Conservation (phyloP, 2,113 vertebrate species). For the Campylorhamphus procurvoides region DNA sequence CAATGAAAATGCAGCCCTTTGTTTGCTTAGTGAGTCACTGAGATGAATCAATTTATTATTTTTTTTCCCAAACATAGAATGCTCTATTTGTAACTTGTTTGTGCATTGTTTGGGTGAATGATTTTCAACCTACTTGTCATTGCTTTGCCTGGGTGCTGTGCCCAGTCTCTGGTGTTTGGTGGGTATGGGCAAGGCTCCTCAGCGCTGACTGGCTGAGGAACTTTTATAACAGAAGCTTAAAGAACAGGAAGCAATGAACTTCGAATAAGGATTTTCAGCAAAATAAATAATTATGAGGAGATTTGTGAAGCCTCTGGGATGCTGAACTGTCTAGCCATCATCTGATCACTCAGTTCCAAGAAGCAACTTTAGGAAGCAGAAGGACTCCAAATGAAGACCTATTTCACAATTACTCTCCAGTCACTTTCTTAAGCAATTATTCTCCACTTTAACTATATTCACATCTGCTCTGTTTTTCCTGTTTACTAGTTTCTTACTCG, state of each 20-base stretch:
- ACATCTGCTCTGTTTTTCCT: neutral
- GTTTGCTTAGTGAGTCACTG: slow-evolving; percentile 32
- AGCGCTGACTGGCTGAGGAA: neutral
- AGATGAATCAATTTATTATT: neutral
- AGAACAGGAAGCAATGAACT: neutral
- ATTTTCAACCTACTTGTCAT: neutral
- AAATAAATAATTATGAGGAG: neutral
- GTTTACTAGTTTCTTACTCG: neutral
- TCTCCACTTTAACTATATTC: neutral
- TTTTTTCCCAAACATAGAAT: neutral
- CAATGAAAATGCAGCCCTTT: neutral
- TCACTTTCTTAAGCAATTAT: neutral
- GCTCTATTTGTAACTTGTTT: neutral
- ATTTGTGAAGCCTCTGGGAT: neutral
- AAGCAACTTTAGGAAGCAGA: neutral
- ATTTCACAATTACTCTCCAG: neutral
- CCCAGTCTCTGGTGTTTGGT: neutral
- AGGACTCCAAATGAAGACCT: neutral
- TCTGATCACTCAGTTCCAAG: neutral
- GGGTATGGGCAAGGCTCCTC: neutral
- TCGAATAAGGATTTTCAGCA: neutral
- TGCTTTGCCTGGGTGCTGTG: neutral
- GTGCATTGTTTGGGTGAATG: neutral
- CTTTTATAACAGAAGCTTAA: neutral
- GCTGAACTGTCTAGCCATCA: neutral